These are phyloP conservation scores for Mycteria americana DNA, from an alignment of 2,797 vertebrate genomes.

Conservation along the genomic window DNA sequence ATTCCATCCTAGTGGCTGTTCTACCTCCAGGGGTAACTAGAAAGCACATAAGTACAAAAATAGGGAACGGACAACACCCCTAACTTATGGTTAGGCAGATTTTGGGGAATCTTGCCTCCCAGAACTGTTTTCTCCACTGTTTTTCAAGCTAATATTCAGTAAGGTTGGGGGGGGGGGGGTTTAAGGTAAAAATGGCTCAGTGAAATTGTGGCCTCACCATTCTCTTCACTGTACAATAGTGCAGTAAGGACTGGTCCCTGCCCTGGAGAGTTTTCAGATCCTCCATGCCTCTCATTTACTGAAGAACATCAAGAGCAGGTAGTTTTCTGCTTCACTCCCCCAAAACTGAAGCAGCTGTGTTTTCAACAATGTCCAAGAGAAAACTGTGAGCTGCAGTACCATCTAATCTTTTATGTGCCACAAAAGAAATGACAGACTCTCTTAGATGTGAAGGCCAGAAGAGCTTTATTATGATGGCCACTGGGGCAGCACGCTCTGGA, in stretches of 20 bases:
- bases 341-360: not conserved
- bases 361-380: not conserved
- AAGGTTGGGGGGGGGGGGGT: too few species aligned
- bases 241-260: too few species aligned
- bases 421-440: not conserved
- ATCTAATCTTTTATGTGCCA: not conserved
- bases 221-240: not conserved
- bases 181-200: not conserved
- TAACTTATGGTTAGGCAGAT: too few species aligned
- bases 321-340: not conserved
- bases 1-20: not conserved
- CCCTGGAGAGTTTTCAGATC: not conserved
- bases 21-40: not conserved
- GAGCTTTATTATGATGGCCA: not conserved
- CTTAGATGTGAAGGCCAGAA: not conserved
- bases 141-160: not conserved
- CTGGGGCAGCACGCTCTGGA: too few species aligned
- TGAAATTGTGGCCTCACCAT: not conserved
- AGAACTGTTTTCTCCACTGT: not conserved
- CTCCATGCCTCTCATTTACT: not conserved
- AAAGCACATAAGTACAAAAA: not conserved
- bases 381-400: not conserved
- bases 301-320: not conserved
- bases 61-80: not conserved
- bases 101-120: not conserved